phyloP scores from a whole-genome alignment of 2,113 vertebrate genomes.

The Meles meles region DNA sequence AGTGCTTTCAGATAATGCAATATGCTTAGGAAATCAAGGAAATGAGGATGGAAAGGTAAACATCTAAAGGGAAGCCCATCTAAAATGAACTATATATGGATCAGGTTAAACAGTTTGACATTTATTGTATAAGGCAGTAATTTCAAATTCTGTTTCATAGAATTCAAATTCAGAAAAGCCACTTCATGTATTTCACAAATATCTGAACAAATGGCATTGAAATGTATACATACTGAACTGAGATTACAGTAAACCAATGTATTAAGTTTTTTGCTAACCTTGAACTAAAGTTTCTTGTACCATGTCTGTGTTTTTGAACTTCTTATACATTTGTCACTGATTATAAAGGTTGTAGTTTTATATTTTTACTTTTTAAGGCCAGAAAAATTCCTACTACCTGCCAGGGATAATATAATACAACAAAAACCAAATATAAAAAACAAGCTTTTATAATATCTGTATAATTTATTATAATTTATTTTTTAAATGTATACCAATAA shows the following conservation, averaged over 20 bases:
- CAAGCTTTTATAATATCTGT: neutral
- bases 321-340: neutral
- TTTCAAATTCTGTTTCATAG: neutral
- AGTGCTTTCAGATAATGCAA: neutral
- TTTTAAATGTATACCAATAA: constrained; percentile 11
- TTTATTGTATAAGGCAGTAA: neutral
- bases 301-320: neutral
- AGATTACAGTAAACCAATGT: neutral
- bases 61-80: neutral
- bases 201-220: constrained; percentile 5
- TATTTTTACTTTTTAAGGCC: neutral
- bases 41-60: constrained; percentile 31
- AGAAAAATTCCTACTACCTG: neutral
- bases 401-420: constrained; percentile 9
- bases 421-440: constrained; percentile 29
- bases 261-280: constrained; percentile 25
- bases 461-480: constrained; percentile 26
- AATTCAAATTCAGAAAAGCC: constrained; percentile 28
- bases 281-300: neutral
- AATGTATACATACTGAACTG: neutral
- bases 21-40: neutral
- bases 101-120: neutral
- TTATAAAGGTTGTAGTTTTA: constrained; percentile 9
- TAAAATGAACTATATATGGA: neutral
- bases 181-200: neutral